phyloP scores from a whole-genome alignment of 2,797 vertebrate species.

The Micropoecilia bifurca region DNA sequence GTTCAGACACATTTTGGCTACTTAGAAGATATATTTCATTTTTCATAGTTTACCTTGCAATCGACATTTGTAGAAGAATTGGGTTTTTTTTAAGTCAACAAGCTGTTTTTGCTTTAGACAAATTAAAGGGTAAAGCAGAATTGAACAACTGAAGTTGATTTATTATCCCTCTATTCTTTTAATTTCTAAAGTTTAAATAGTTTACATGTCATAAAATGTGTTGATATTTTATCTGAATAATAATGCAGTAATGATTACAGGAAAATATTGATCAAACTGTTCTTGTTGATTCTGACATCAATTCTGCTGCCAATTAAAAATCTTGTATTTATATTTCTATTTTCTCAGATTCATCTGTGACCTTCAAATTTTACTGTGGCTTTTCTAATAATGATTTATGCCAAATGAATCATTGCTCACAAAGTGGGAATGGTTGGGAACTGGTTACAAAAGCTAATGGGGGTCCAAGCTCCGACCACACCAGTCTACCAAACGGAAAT shows the following conservation, averaged over 20 bases:
- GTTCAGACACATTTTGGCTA: too few species aligned
- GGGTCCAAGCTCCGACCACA: slow-evolving; percentile 54
- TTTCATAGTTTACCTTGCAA: background rate
- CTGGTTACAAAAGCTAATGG: background rate
- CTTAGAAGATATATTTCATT: background rate
- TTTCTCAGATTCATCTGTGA: slow-evolving; percentile 22
- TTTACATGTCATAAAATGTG: background rate
- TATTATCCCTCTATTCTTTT: background rate
- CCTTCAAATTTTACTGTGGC: slow-evolving; percentile 52
- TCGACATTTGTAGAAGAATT: background rate
- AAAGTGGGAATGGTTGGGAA: slow-evolving; percentile 20
- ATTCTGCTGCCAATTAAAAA: background rate
- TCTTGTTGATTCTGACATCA: background rate
- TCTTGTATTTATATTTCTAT: background rate
- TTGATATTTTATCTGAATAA: background rate
- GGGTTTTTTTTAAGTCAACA: background rate
- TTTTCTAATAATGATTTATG: slow-evolving; percentile 39
- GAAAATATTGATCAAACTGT: background rate
- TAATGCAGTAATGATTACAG: background rate
- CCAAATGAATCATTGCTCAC: slow-evolving; percentile 46
- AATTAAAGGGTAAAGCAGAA: background rate
- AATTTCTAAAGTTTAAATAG: background rate
- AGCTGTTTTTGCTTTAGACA: background rate
- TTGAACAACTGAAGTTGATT: background rate
- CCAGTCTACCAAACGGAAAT: slow-evolving; percentile 33